phyloP scores from a whole-genome alignment of 2,797 vertebrate species.

The Ataeniobius toweri region DNA sequence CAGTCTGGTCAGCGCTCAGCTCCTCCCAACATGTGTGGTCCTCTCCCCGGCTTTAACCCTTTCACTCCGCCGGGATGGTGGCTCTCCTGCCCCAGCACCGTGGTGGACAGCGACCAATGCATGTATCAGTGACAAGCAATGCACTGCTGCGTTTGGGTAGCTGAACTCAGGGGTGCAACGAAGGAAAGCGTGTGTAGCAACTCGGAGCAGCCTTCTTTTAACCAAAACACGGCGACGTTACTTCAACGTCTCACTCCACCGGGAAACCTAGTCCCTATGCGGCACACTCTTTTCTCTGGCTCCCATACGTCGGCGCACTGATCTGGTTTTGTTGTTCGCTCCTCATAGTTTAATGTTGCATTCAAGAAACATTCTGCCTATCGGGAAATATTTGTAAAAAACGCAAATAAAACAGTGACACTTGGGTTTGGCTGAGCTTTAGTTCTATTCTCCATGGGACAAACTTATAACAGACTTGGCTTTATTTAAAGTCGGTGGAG shows the following conservation, averaged over 20 bases:
- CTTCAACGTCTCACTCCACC: slow-evolving; percentile 25
- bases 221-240: background rate
- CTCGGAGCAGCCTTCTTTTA: background rate
- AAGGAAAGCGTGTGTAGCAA: no score
- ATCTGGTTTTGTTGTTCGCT: slow-evolving; percentile 21
- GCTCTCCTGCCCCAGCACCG: background rate
- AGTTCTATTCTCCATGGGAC: background rate
- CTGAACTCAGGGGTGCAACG: background rate
- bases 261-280: slow-evolving; percentile 43
- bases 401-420: background rate
- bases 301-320: slow-evolving; percentile 26
- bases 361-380: slow-evolving; percentile 17
- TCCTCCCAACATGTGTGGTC: slow-evolving; percentile 55
- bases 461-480: background rate
- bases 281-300: slow-evolving; percentile 2
- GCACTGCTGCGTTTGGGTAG: background rate
- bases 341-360: slow-evolving; percentile 26
- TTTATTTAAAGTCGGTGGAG: background rate
- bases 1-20: slow-evolving; percentile 37
- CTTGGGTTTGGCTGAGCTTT: background rate
- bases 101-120: background rate
- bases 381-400: background rate
- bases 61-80: background rate
- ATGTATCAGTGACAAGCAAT: background rate
- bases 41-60: slow-evolving; percentile 28